These are phyloP conservation scores for Decapterus maruadsi DNA, from an alignment of 2,797 vertebrate genomes.

Conservation along the genomic window DNA sequence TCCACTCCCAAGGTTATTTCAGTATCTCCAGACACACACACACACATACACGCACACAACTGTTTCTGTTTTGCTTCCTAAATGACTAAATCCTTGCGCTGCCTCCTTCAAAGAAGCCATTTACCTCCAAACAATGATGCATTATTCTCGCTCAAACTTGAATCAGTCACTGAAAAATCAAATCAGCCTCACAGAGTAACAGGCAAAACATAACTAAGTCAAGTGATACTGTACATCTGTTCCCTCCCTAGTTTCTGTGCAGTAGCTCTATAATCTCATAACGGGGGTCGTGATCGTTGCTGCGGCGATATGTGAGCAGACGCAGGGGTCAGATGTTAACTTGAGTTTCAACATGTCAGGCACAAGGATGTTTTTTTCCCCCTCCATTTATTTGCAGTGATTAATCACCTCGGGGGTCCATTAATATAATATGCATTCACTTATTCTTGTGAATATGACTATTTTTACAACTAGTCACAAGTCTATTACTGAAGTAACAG, in stretches of 20 bases:
- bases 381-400: constrained; percentile 51
- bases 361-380: constrained; percentile 52
- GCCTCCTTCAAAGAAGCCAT: constrained; percentile 47
- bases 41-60: constrained; percentile 47
- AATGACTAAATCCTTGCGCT: constrained; percentile 49
- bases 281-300: constrained; percentile 46
- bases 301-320: constrained; percentile 39
- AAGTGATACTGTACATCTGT: constrained; percentile 56
- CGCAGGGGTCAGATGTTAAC: constrained; percentile 66
- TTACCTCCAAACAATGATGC: constrained; percentile 44
- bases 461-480: constrained; percentile 55
- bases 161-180: constrained; percentile 44
- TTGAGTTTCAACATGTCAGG: constrained; percentile 63
- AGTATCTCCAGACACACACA: constrained; percentile 59
- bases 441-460: constrained; percentile 61
- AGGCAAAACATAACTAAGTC: constrained; percentile 21
- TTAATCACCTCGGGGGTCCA: constrained; percentile 60
- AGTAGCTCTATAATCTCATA: constrained; percentile 61
- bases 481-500: constrained; percentile 48
- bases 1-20: constrained; percentile 78
- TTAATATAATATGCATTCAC: constrained; percentile 70
- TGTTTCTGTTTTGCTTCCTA: constrained; percentile 57
- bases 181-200: constrained; percentile 46
- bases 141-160: constrained; percentile 38
- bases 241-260: constrained; percentile 34